Base-by-base conservation (phyloP, 1,140 invertebrate species). In the Eupeodes corollae region DNA sequence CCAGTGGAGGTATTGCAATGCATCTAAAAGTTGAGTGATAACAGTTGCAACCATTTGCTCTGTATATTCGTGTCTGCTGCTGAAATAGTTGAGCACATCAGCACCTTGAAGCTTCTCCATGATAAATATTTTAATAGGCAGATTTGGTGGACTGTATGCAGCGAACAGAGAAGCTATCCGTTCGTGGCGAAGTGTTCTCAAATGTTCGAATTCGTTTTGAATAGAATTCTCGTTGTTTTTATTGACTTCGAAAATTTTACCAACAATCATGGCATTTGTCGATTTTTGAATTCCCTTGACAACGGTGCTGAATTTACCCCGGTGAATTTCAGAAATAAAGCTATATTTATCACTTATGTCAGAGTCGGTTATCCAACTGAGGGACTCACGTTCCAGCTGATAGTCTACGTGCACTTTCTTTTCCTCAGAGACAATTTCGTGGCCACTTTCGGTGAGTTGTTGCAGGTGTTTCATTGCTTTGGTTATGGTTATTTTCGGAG, bases 1-100 rank as follows among this genome's bases (percentile, higher is more conserved):
- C 84, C 91, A 92, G 63, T 98, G 92, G 8, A 98, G 70, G 63
- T 95, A 97, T 61, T 94, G 88, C 9, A 94, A 65, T 1, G 79
- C 91, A 64, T 94, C 89, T 32, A 94, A 68, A 3, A 92, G 74
- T 74, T 88, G 92, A 6, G 78, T 79, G 9, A 95, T 75, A 10
- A 94, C 82, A 1, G 77, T 83, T 2, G 88, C 82, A 1, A 97
- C 88, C 64, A 83, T 86, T 61, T 94, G 88, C 70, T 97, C 94
- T 0, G 80, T 80, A 65, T 95, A 98, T 53, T 90, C 84, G 56
- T 91, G 85, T 44, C 82, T 77, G 51, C 81, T 86, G 2, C 88
- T 82, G 13, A 97, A 73, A 59, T 91, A 93, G 1, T 88, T 88
- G 1, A 95, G 67, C 34, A 96, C 78, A 59, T 96, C 89, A n/a